phyloP scores from a whole-genome alignment of 2,113 vertebrate genomes.

The Zosterops japonicus region DNA sequence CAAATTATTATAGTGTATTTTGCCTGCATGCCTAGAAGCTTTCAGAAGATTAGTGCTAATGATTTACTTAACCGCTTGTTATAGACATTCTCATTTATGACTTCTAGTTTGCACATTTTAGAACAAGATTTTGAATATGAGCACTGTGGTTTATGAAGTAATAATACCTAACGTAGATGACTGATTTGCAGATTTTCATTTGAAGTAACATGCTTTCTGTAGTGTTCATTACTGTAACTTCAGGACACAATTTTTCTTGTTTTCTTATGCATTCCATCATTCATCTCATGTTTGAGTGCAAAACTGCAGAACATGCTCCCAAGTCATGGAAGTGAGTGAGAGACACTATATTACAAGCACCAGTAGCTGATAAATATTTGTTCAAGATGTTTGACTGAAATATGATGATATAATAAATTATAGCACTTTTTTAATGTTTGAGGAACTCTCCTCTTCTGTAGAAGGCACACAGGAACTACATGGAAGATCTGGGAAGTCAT shows the following conservation, averaged over 20 bases:
- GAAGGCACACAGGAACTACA: neutral
- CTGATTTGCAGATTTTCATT: neutral
- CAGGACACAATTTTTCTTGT: neutral
- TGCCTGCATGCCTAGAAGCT: neutral
- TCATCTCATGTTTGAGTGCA: neutral
- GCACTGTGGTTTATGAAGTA: neutral
- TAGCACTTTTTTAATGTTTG: neutral
- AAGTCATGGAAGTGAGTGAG: neutral
- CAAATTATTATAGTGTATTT: neutral
- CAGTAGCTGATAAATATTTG: neutral
- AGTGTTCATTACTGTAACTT: neutral
- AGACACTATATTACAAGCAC: accelerated
- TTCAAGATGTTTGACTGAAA: neutral
- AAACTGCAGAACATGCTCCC: neutral
- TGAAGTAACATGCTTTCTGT: neutral
- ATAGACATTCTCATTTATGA: neutral
- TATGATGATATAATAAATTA: neutral
- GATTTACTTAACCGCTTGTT: neutral
- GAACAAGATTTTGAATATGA: neutral
- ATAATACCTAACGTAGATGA: accelerated
- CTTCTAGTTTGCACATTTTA: neutral
- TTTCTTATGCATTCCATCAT: neutral
- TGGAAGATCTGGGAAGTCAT: neutral
- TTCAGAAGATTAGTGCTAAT: neutral
- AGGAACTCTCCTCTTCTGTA: neutral